These are phyloP conservation scores for Diplodus puntazzo DNA, from an alignment of 2,797 vertebrate species.

Conservation along the genomic window DNA sequence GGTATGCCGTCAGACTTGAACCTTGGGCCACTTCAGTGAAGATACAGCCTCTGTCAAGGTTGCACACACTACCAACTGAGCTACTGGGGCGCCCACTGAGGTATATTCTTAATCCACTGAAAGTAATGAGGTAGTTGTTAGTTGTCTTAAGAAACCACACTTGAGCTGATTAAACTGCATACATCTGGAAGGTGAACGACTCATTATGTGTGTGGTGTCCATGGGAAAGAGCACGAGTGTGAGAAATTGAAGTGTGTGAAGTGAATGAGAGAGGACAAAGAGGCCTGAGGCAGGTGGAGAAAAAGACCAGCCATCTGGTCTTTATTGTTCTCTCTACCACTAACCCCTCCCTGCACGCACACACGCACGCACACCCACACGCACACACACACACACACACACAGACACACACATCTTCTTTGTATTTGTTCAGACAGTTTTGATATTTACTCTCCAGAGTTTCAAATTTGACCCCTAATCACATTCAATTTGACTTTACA, in stretches of 20 bases:
- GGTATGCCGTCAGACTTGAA: no score
- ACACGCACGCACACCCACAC: neutral
- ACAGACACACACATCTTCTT: conserved; percentile 22
- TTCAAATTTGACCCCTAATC: neutral
- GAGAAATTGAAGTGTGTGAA: conserved; percentile 11
- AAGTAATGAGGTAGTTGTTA: neutral
- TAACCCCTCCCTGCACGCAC: conserved; percentile 48
- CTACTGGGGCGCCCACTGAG: no score
- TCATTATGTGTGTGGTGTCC: neutral
- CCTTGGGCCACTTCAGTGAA: no score
- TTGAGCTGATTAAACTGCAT: neutral
- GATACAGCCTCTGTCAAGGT: no score
- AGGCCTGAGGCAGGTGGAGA: conserved; percentile 66
- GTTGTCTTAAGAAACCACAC: neutral
- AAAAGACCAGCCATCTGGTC: conserved; percentile 72
- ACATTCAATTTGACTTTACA: no score
- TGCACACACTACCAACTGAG: no score
- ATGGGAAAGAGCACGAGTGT: neutral
- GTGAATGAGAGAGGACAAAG: conserved; percentile 44
- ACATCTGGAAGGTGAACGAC: neutral
- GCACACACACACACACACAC: conserved; percentile 11
- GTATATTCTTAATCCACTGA: neutral
- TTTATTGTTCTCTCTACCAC: conserved; percentile 67
- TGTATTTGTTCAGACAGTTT: neutral
- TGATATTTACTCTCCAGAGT: neutral